Evolutionary conservation across 64 coral and sea anemone genomes (phyloP), one percentile per base, ranked within the genome.

Genomic region (Cladopsammia gracilis): DNA sequence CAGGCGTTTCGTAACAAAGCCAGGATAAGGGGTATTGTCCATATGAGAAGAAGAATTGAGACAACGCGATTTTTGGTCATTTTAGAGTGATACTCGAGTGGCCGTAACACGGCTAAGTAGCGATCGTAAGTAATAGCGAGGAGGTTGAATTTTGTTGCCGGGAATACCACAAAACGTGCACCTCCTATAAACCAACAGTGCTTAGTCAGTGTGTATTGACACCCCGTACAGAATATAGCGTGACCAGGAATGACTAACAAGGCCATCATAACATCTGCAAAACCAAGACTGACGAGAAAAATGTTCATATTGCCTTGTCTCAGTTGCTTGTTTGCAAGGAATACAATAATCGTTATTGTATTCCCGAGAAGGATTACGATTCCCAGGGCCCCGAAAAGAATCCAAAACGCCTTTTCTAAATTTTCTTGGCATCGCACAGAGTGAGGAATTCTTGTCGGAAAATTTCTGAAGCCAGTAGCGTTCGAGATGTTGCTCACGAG

Each of bases 111-210:
- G 6, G 92, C 92, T 25, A 71, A 42, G 16, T 72, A 80, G 12
- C 92, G 69, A 48, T 94, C 92, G 42, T 77, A 88, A 11, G 85
- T 71, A 5, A 94, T 88, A 12, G 92, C 92, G 11, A 89, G 25
- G 0, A 94, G 49, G 56, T 82, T 94, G 22, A 94, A 71, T 6
- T 71, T 25, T 23, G 75, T 48, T 34, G 74, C 84, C 5, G 69
- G 16, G 20, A 94, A 88, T 11, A 64, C 84, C 11, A 79, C 20
- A 34, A 88, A 75, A 62, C 47, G 82, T 6, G 62, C 4, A 7
- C 73, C 66, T 26, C 57, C 76, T 4, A 94, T 77, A 4, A 94
- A 5, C 42, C 64, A 71, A 44, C 92, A 94, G 20, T 58, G 5
- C 25, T 65, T 61, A 4, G 53, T 87, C 5, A 65, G 5, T 4